These are phyloP conservation scores for Pediacus dermestoides DNA, from an alignment of 2,888 invertebrate genomes.

Conservation along the genomic window DNA sequence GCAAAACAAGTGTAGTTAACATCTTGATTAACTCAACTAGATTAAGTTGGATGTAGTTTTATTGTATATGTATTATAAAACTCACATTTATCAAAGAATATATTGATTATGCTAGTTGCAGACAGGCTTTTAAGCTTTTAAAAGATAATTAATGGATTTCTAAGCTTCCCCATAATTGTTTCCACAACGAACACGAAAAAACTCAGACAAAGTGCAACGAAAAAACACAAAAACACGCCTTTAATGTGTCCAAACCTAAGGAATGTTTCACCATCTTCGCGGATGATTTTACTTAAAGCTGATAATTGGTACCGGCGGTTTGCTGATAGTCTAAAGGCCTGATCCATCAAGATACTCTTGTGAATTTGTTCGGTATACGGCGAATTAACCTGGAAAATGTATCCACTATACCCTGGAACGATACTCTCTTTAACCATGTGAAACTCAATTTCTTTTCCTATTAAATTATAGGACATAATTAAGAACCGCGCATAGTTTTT, in stretches of 20 bases:
- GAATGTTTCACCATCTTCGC: neutral
- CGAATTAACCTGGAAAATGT: neutral
- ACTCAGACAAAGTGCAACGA: too few relatives aligned
- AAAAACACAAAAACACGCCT: neutral
- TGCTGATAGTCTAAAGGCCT: neutral
- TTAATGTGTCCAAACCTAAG: neutral
- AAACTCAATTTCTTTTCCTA: neutral
- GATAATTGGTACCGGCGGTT: neutral
- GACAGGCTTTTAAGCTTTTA: too few relatives aligned
- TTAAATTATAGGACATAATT: neutral
- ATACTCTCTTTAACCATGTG: neutral
- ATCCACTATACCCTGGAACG: neutral
- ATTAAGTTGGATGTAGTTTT: too few relatives aligned
- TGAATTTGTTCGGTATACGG: neutral
- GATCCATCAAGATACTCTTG: neutral
- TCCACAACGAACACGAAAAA: too few relatives aligned
- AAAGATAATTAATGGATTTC: too few relatives aligned
- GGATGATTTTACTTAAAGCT: neutral
- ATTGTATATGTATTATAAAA: too few relatives aligned
- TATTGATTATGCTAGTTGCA: too few relatives aligned
- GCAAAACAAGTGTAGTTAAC: too few relatives aligned
- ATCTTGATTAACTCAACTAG: too few relatives aligned
- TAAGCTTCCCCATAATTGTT: too few relatives aligned
- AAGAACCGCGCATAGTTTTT: neutral
- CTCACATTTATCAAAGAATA: too few relatives aligned